These are phyloP conservation scores for Myotis yumanensis DNA, from an alignment of 2,113 vertebrate genomes.

Conservation along the genomic window DNA sequence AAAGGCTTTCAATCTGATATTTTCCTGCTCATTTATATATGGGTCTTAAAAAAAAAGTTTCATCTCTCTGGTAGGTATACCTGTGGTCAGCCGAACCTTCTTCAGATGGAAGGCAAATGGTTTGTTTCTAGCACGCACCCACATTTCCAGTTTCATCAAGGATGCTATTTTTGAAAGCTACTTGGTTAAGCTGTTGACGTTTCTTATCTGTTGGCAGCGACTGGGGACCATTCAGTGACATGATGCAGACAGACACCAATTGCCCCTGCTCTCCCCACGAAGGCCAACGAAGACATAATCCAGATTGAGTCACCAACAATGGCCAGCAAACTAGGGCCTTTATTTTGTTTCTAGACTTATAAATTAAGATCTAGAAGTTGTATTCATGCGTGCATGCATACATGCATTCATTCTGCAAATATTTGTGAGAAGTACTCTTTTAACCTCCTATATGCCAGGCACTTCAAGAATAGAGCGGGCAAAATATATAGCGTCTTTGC, in stretches of 20 bases:
- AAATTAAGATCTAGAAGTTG: not conserved
- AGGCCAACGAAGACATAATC: constrained; percentile 68
- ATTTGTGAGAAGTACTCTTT: not conserved
- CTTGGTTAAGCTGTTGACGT: constrained; percentile 76
- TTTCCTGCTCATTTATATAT: not conserved
- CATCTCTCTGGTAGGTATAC: not conserved
- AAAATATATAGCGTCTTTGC: not conserved
- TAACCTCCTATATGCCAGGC: not conserved
- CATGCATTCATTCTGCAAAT: not conserved
- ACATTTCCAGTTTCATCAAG: constrained; percentile 73
- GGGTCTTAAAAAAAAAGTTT: constrained; percentile 27
- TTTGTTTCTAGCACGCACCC: constrained; percentile 70
- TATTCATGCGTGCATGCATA: not conserved
- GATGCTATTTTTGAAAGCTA: constrained; percentile 78
- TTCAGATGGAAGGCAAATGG: constrained; percentile 56
- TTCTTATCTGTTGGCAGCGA: constrained; percentile 75
- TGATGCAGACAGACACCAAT: constrained; percentile 38
- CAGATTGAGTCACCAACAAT: constrained; percentile 65
- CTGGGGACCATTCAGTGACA: constrained; percentile 59
- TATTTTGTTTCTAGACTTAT: not conserved
- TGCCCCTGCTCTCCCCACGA: constrained; percentile 16
- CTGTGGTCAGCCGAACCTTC: not conserved
- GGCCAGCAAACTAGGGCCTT: not conserved
- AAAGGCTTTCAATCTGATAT: not conserved
- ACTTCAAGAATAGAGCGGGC: not conserved